phyloP scores from a whole-genome alignment of 2,888 invertebrate species.

The Plemyria rubiginata region DNA sequence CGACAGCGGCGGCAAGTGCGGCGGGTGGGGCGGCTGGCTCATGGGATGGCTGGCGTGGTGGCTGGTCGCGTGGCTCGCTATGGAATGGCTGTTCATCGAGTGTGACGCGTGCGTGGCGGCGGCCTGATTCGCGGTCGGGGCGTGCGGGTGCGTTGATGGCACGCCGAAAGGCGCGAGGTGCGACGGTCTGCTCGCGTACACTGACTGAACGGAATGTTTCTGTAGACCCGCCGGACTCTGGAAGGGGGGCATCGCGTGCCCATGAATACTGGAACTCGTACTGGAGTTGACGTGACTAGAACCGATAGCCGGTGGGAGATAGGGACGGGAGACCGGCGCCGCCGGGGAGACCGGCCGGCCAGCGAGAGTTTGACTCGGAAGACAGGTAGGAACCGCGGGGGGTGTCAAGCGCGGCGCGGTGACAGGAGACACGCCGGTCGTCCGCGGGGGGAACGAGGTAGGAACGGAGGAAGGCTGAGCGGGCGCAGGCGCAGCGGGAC shows the following conservation, averaged over 20 bases:
- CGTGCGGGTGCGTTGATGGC: constrained; percentile 61
- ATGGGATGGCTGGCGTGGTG: constrained; percentile 56
- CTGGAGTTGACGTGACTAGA: constrained; percentile 83
- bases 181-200: constrained; percentile 71
- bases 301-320: constrained; percentile 74
- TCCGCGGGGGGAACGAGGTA: constrained; percentile 72
- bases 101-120: constrained; percentile 72
- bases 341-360: constrained; percentile 69
- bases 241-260: constrained; percentile 70
- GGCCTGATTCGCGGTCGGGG: constrained; percentile 48
- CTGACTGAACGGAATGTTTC: constrained; percentile 80
- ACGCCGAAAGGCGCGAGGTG: constrained; percentile 76
- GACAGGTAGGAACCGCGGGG: constrained; percentile 69
- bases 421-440: constrained; percentile 62
- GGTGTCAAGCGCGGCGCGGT: constrained; percentile 64
- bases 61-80: constrained; percentile 62
- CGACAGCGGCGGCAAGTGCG: constrained; percentile 60
- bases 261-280: constrained; percentile 77
- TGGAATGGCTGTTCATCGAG: constrained; percentile 71
- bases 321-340: constrained; percentile 70
- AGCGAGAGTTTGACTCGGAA: constrained; percentile 72
- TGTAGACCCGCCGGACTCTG: constrained; percentile 78
- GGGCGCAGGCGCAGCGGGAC: constrained; percentile 49
- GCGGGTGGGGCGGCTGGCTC: constrained; percentile 64
- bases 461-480: constrained; percentile 68